phyloP scores from a whole-genome alignment of 2,113 vertebrate genomes.

The Proterorhinus semilunaris region DNA sequence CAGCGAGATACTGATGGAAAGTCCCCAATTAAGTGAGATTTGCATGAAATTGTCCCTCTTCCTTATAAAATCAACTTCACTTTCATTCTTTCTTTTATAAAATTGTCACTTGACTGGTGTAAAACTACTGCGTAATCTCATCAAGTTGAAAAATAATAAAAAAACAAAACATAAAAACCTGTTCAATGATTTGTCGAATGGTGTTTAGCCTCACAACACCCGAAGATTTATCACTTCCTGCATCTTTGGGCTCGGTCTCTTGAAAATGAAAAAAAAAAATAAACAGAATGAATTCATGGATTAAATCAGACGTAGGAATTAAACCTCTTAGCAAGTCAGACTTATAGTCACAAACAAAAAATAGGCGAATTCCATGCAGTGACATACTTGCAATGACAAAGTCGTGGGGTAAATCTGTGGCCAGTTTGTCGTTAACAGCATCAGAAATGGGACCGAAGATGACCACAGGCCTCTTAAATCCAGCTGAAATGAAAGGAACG shows the following conservation, averaged over 20 bases:
- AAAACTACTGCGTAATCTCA: too few relatives aligned
- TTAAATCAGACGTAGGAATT: background rate
- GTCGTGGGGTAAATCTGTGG: slow-evolving; percentile 81
- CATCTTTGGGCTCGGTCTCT: slow-evolving; percentile 96
- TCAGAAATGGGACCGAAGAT: slow-evolving; percentile 94
- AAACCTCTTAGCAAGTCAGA: too few relatives aligned
- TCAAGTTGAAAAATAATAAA: too few relatives aligned
- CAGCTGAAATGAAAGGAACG: slow-evolving; percentile 74
- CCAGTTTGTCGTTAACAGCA: slow-evolving; percentile 87
- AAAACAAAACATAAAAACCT: slow-evolving; percentile 70
- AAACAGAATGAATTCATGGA: background rate
- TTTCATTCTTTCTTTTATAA: too few relatives aligned
- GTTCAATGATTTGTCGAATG: slow-evolving; percentile 94
- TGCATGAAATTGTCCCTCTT: too few relatives aligned
- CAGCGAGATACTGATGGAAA: too few relatives aligned
- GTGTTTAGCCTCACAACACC: slow-evolving; percentile 96
- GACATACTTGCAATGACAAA: slow-evolving; percentile 91
- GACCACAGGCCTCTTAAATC: slow-evolving; percentile 92
- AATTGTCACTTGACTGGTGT: too few relatives aligned
- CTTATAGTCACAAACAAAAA: too few relatives aligned
- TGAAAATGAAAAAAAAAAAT: slow-evolving; percentile 18
- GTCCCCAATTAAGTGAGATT: too few relatives aligned
- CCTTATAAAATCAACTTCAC: too few relatives aligned
- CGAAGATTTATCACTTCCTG: slow-evolving; percentile 88
- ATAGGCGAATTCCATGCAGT: background rate